Percentiles rank a stretch among this genome's conserved stretches.
phyloP scores from a whole-genome alignment of 2,797 vertebrate genomes.

The Melanitta fusca region DNA sequence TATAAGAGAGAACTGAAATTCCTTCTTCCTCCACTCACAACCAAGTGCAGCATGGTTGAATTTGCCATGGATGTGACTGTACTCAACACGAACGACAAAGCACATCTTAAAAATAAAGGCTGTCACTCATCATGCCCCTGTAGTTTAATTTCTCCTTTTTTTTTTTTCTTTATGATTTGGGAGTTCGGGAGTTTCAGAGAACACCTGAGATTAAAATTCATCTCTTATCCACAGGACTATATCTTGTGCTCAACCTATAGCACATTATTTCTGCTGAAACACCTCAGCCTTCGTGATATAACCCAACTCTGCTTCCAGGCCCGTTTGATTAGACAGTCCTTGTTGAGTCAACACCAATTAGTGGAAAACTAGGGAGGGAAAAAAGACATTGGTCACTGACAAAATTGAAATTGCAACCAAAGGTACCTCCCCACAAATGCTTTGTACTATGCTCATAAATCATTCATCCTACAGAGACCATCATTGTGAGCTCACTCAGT shows the following conservation, averaged over 20 bases:
- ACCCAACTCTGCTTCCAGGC: background rate
- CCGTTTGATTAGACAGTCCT: background rate
- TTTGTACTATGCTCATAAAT: background rate
- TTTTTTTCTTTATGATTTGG: background rate
- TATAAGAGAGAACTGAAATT: background rate
- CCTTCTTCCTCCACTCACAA: background rate
- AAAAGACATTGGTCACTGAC: background rate
- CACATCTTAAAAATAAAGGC: background rate
- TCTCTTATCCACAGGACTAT: background rate
- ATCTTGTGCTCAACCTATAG: fast-evolving
- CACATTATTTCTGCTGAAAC: background rate
- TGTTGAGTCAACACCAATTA: background rate
- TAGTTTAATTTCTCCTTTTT: background rate
- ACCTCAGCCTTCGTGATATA: background rate
- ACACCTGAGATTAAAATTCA: fast-evolving
- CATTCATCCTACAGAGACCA: fast-evolving
- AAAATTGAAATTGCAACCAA: background rate
- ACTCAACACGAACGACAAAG: background rate
- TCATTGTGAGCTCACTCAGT: background rate
- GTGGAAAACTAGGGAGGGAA: background rate
- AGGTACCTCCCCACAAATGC: background rate
- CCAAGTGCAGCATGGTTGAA: fast-evolving
- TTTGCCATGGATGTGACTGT: fast-evolving
- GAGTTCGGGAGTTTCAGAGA: background rate
- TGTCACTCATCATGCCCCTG: background rate